Evolutionary conservation across 23 tunicate genomes (phyloP).

Genomic region (Diplosoma virens): DNA sequence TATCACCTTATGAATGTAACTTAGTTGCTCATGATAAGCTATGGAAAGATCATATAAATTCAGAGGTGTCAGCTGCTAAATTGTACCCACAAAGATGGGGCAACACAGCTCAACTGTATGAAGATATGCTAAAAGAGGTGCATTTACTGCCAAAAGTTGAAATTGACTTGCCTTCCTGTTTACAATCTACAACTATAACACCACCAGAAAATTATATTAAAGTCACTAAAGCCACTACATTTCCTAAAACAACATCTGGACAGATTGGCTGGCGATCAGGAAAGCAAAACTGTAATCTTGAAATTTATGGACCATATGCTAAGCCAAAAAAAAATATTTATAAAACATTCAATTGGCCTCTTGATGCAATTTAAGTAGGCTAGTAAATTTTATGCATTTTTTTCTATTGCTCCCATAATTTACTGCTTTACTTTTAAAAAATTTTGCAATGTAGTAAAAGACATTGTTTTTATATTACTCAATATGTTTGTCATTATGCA

Average conservation of each 20-base stretch:
- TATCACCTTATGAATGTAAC: constrained; percentile 62
- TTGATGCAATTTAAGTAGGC: constrained; percentile 14
- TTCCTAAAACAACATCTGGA: constrained; percentile 71
- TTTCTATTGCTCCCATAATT: no score
- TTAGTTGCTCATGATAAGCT: constrained; percentile 76
- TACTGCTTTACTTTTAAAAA: no score
- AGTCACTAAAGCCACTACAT: constrained; percentile 64
- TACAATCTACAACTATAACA: constrained; percentile 63
- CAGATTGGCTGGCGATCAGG: constrained; percentile 84
- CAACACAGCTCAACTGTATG: constrained; percentile 63
- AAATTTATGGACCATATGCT: constrained; percentile 83
- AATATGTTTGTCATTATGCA: no score
- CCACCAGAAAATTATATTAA: constrained; percentile 83
- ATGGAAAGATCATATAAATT: constrained; percentile 83
- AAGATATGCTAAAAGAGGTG: constrained; percentile 35
- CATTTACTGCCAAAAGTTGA: constrained; percentile 22
- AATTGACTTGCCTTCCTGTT: constrained; percentile 55
- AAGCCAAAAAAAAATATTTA: constrained; percentile 59
- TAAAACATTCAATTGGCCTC: constrained; percentile 8
- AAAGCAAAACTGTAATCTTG: constrained; percentile 60
- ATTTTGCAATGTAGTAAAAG: no score
- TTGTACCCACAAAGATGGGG: constrained; percentile 86
- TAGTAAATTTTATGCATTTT: no score
- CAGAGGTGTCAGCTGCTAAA: constrained; percentile 76
- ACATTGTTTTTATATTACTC: no score